Evolutionary conservation across 2,888 invertebrate genomes (phyloP).

Genomic region (Philereme transversata): DNA sequence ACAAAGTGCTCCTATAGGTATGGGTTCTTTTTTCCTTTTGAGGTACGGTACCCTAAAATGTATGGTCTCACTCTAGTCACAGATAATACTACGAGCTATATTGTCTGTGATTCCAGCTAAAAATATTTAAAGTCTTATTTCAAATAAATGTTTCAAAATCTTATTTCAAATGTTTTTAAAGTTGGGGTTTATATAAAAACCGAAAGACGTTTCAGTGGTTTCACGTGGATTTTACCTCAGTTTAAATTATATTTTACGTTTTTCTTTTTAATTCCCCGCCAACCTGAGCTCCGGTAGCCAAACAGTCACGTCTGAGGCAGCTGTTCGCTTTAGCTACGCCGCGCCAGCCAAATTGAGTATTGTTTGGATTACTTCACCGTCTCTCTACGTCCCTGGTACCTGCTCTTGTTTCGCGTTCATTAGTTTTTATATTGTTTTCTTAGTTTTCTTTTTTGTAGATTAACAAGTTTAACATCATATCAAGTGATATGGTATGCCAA

Average conservation of each 20-base stretch:
- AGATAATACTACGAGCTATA: too few species aligned
- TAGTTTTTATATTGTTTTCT: constrained; percentile 22
- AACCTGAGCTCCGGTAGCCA: constrained; percentile 46
- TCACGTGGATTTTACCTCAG: constrained; percentile 40
- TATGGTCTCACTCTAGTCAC: too few species aligned
- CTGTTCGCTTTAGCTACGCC: constrained; percentile 55
- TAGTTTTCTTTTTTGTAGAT: too few species aligned
- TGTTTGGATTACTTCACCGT: constrained; percentile 50
- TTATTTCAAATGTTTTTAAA: constrained; percentile 9
- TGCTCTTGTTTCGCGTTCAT: constrained; percentile 34
- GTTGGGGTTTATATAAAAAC: constrained; percentile 23
- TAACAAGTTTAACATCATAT: too few species aligned
- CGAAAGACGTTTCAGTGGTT: constrained; percentile 48
- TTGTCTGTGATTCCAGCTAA: too few species aligned
- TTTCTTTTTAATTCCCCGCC: constrained; percentile 51
- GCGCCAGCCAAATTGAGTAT: constrained; percentile 56
- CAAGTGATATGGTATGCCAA: too few species aligned
- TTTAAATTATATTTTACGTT: constrained; percentile 34
- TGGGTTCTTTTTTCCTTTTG: too few species aligned
- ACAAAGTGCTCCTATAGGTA: too few species aligned
- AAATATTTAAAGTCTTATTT: too few species aligned
- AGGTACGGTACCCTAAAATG: too few species aligned
- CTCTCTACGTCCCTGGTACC: constrained; percentile 35
- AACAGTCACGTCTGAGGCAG: constrained; percentile 60
- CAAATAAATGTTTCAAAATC: too few species aligned